phyloP scores from a whole-genome alignment of 2,113 vertebrate genomes.

The Oncorhynchus kisutch region DNA sequence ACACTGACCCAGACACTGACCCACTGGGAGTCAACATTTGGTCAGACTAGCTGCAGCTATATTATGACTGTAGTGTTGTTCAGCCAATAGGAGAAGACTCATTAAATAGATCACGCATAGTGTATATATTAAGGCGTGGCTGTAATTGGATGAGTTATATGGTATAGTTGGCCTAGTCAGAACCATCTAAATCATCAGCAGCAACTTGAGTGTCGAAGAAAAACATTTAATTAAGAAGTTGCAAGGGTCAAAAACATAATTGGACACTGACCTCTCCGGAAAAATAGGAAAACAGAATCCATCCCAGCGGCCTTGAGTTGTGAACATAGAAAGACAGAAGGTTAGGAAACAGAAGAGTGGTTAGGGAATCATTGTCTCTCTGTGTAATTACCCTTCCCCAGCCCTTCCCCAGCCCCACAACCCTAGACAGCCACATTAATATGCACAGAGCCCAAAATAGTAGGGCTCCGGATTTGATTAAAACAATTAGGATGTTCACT shows the following conservation, averaged over 20 bases:
- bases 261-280: slow-evolving; percentile 36
- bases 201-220: too few relatives aligned
- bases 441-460: slow-evolving; percentile 72
- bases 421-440: slow-evolving; percentile 71
- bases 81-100: too few relatives aligned
- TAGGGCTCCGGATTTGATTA: slow-evolving; percentile 70
- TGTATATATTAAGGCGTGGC: too few relatives aligned
- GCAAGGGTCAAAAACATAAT: not conserved
- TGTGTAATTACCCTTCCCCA: slow-evolving; percentile 74
- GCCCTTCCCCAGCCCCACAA: slow-evolving; percentile 69
- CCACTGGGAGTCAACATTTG: too few relatives aligned
- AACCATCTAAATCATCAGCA: too few relatives aligned
- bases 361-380: slow-evolving; percentile 73
- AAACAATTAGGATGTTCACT: slow-evolving; percentile 71
- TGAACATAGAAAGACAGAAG: slow-evolving; percentile 73
- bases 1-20: too few relatives aligned
- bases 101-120: too few relatives aligned
- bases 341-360: slow-evolving; percentile 75
- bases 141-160: too few relatives aligned
- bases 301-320: slow-evolving; percentile 60
- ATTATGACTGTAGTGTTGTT: too few relatives aligned
- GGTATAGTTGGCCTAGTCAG: too few relatives aligned
- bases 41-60: too few relatives aligned
- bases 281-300: not conserved
- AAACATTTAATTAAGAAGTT: not conserved